These are phyloP conservation scores for Daubentonia madagascariensis DNA, from an alignment of 2,113 vertebrate species.

Conservation along the genomic window DNA sequence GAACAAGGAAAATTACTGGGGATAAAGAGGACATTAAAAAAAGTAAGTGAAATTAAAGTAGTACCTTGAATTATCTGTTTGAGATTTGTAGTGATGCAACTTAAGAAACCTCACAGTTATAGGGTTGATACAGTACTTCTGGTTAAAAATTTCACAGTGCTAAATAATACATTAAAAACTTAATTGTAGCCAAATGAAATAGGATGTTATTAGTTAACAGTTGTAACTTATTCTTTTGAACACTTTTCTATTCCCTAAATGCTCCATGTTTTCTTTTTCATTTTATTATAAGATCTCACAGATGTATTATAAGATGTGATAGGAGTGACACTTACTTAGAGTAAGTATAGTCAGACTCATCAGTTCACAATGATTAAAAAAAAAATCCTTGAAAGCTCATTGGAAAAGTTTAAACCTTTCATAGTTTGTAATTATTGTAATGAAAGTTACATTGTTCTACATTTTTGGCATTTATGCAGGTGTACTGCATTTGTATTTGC, in stretches of 20 bases:
- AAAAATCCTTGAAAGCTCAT: not conserved
- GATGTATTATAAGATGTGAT: not conserved
- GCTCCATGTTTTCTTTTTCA: not conserved
- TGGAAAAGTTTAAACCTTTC: slow-evolving; percentile 2
- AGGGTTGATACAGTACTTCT: not conserved
- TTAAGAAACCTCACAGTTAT: not conserved
- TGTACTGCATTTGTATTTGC: not conserved
- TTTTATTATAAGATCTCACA: not conserved
- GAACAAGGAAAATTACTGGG: not conserved
- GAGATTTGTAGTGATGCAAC: not conserved
- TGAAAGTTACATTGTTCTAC: not conserved
- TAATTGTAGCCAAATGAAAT: not conserved
- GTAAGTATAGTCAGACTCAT: not conserved
- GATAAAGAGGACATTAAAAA: not conserved
- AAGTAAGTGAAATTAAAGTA: not conserved
- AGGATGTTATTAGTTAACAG: not conserved
- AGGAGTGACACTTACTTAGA: not conserved
- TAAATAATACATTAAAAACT: not conserved
- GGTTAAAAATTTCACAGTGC: not conserved
- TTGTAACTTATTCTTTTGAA: not conserved
- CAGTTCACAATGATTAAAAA: not conserved
- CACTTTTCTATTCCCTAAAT: not conserved
- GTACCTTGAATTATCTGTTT: not conserved
- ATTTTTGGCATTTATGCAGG: not conserved
- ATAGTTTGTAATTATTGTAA: not conserved